Percentiles rank a stretch among this genome's conserved stretches.
These are phyloP conservation scores for Sebastes steindachneri DNA, from an alignment of 2,797 vertebrate species.

Conservation along the genomic window DNA sequence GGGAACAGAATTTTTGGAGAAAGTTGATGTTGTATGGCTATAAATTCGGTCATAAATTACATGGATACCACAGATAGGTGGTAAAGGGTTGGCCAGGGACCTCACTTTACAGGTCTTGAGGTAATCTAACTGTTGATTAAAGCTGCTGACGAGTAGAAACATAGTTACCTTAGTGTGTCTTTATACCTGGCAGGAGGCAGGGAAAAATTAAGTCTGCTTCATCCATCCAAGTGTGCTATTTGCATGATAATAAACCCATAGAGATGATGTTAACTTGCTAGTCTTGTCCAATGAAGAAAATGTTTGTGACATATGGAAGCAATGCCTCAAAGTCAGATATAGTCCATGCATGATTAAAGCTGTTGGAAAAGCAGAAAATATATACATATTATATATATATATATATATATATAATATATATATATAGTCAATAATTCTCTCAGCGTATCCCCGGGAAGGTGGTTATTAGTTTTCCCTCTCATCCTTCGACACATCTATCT, in stretches of 20 bases:
- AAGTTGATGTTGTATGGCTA: not conserved
- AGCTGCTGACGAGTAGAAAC: not conserved
- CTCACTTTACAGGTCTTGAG: not conserved
- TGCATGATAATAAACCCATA: conserved; percentile 19
- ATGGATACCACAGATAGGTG: not conserved
- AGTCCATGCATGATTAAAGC: not conserved
- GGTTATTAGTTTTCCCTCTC: conserved; percentile 40
- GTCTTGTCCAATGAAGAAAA: not conserved
- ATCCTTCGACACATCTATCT: conserved; percentile 43
- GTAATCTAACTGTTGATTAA: not conserved
- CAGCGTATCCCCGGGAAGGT: not conserved
- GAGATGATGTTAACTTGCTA: not conserved
- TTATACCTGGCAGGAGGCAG: not conserved
- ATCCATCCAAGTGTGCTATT: not conserved
- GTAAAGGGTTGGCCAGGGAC: no score
- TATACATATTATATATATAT: no score
- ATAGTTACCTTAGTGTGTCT: not conserved
- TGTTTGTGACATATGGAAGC: not conserved
- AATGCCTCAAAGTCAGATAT: not conserved
- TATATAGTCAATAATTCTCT: not conserved
- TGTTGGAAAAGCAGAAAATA: not conserved
- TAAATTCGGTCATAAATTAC: not conserved
- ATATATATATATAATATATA: not conserved
- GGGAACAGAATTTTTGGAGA: no score
- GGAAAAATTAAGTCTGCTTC: not conserved